Evolutionary conservation across 2,888 invertebrate genomes (phyloP), one percentile per base, ranked within the genome.

Genomic region (Choreutis nemorana): DNA sequence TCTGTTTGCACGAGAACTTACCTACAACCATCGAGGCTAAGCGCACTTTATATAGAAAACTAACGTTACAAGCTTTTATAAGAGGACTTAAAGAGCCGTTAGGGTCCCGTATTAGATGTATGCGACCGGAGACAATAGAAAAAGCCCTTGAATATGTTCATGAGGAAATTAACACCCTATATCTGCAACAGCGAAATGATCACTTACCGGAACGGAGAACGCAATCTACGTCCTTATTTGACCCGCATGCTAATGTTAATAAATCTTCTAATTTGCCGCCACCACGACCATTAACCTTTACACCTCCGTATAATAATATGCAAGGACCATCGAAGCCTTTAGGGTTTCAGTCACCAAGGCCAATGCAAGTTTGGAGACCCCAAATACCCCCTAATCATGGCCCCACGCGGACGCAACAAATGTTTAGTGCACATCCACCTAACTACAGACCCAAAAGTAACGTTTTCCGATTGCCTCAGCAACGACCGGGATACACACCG

Each of bases 21-120:
- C 13, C 13, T 20, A 30, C 9, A 6, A 30, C 21, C 3, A 12
- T 30, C 9, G 25, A 25, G 8, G 8, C 30, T 8, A 30, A 30
- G 26, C 20, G 30, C 7, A n/a, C 18, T 9, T 13, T 30, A 13
- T 30, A 30, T 14, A 26, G 18, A 20, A 30, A 30, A 14, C 14
- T 21, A 4, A 10, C 26, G 3, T 21, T 30, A 3, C 25, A 26
- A 14, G 9, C 30, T 7, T n/a, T n/a, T n/a, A n/a, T n/a, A n/a
- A n/a, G n/a, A n/a, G 13, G 13, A 8, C 2, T 25, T 6, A 13
- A 25, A 13, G 25, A 25, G 6, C 13, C 2, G 6, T 7, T 25
- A 4, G 14, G 14, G 5, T 13, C 25, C 1, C 14, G 13, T 12
- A 13, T 13, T 14, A 7, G 13, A 14, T 14, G 14, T 1, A 12